These are phyloP conservation scores for Caenorhabditis angaria DNA, from an alignment of 2,888 invertebrate species.

Conservation along the genomic window DNA sequence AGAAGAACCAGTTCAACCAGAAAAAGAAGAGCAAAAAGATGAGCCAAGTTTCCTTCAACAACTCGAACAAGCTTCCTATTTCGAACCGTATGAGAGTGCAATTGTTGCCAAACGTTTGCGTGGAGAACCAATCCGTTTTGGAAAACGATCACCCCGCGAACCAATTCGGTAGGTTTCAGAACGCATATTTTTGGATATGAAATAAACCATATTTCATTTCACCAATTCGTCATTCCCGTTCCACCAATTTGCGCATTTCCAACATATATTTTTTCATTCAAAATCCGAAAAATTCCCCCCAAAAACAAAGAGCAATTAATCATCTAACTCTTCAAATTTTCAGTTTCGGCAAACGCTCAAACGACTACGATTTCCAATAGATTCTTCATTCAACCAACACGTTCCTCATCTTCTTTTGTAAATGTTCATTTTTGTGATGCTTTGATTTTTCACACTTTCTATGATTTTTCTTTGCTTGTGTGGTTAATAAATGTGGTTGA, in stretches of 20 bases:
- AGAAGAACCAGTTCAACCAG: constrained; percentile 7
- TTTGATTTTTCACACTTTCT: background rate
- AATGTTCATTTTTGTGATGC: background rate
- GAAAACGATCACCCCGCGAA: constrained; percentile 69
- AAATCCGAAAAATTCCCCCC: background rate
- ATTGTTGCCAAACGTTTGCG: constrained; percentile 51
- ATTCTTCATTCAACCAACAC: background rate
- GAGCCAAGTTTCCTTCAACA: constrained; percentile 7
- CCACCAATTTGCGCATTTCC: background rate
- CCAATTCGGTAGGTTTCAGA: constrained; percentile 65
- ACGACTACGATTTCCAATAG: constrained; percentile 46
- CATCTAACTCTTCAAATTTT: constrained; percentile 12
- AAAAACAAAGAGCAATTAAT: background rate
- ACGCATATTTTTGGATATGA: background rate
- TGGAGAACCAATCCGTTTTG: constrained; percentile 68
- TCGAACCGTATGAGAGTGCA: constrained; percentile 28
- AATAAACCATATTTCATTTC: background rate
- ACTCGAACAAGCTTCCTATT: background rate
- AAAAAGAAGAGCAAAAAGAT: background rate
- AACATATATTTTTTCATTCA: background rate
- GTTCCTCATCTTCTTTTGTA: background rate
- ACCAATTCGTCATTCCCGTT: background rate
- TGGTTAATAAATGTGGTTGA: constrained; percentile 41
- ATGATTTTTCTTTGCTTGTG: constrained; percentile 6
- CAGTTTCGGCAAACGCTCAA: constrained; percentile 51